phyloP scores from a whole-genome alignment of 30 jellyfish, hydroid and myxozoan genomes.

The Pelagia noctiluca region DNA sequence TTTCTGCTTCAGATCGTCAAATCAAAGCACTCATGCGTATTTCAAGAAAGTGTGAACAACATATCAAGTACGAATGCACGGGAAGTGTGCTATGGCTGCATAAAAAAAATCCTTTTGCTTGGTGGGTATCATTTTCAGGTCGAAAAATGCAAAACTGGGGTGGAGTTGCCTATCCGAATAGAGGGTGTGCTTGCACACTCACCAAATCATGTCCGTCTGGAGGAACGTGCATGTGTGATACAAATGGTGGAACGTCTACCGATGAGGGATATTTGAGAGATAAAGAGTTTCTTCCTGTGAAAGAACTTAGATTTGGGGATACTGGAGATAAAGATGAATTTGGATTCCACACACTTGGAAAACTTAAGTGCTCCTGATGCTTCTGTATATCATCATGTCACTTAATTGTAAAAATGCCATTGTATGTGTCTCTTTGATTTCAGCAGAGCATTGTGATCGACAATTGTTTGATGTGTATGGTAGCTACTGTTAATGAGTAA shows the following conservation, averaged over 20 bases:
- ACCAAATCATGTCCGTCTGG: not conserved
- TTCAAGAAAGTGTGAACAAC: slow-evolving; percentile 17
- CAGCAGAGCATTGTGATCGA: too few species aligned
- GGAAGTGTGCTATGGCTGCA: slow-evolving; percentile 17
- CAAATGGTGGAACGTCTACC: slow-evolving; percentile 19
- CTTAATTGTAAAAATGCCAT: too few species aligned
- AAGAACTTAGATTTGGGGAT: slow-evolving; percentile 62
- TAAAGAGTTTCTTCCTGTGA: slow-evolving; percentile 31
- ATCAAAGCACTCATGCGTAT: not conserved
- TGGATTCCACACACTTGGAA: slow-evolving; percentile 39
- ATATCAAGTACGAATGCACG: slow-evolving; percentile 10
- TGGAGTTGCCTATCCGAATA: slow-evolving; percentile 4
- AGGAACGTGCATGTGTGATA: slow-evolving; percentile 46
- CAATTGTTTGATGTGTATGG: too few species aligned
- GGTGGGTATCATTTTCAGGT: slow-evolving; percentile 48
- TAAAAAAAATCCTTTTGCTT: not conserved
- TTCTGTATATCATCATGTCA: too few species aligned
- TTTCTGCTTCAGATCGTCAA: slow-evolving; percentile 1
- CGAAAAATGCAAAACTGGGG: slow-evolving; percentile 39
- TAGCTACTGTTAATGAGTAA: too few species aligned
- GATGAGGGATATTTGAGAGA: slow-evolving; percentile 44
- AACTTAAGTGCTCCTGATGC: slow-evolving; percentile 15
- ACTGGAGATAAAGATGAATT: slow-evolving; percentile 43
- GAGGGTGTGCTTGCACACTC: slow-evolving; percentile 42
- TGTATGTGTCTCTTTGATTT: too few species aligned